Evolutionary conservation across 2,113 vertebrate species (phyloP).

Genomic region (Asarcornis scutulata): DNA sequence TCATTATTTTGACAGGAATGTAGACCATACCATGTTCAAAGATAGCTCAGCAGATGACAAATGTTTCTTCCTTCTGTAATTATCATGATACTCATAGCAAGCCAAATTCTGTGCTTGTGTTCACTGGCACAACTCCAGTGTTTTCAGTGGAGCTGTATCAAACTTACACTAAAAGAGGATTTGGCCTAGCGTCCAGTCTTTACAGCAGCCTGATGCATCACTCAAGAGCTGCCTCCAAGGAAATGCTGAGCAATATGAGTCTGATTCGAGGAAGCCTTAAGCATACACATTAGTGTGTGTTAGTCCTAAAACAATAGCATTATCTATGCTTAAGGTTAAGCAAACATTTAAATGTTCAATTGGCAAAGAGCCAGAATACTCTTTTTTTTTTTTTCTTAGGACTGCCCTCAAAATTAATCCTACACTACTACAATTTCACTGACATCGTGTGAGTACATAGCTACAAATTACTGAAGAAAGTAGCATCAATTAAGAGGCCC

Average conservation of each 20-base stretch:
- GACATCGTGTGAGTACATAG: not conserved
- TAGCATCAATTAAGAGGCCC: not conserved
- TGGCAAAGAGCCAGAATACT: conserved; percentile 1
- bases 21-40: not conserved
- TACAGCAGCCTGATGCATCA: not conserved
- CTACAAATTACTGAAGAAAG: not conserved
- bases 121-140: not conserved
- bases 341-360: not conserved
- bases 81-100: not conserved
- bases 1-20: not conserved
- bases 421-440: not conserved
- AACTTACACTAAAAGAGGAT: not conserved
- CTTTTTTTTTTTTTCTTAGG: not conserved
- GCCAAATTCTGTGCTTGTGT: not conserved
- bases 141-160: not conserved
- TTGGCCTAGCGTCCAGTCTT: not conserved
- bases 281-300: not conserved
- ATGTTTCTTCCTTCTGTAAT: not conserved
- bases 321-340: not conserved
- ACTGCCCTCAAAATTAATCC: not conserved
- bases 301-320: not conserved
- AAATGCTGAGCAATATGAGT: not conserved
- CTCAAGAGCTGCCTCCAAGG: not conserved
- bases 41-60: not conserved
- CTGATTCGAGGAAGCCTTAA: not conserved